phyloP scores from a whole-genome alignment of 2,888 invertebrate species.

The Drepana falcataria region DNA sequence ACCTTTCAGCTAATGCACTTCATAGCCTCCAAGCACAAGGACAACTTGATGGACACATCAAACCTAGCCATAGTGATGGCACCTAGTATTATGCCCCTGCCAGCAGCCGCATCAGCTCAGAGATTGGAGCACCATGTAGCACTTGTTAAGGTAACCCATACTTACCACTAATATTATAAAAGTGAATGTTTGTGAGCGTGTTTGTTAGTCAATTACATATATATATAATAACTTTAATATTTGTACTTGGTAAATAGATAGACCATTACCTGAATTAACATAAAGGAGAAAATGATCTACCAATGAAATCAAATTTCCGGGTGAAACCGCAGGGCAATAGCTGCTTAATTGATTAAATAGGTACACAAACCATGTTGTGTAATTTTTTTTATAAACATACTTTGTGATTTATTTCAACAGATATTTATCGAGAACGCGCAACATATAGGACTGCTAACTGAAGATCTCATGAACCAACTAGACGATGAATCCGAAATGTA shows the following conservation, averaged over 20 bases:
- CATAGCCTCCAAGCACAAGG: conserved; percentile 82
- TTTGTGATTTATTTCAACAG: conserved; percentile 49
- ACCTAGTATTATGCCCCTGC: conserved; percentile 91
- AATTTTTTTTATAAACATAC: too few relatives aligned
- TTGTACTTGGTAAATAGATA: too few relatives aligned
- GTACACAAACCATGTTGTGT: too few relatives aligned
- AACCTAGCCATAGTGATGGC: conserved; percentile 92
- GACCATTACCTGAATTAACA: too few relatives aligned
- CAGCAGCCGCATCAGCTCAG: conserved; percentile 81
- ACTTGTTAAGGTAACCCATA: conserved; percentile 80
- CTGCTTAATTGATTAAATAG: too few relatives aligned
- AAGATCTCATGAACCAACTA: conserved; percentile 71
- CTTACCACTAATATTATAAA: too few relatives aligned
- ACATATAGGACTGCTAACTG: conserved; percentile 85
- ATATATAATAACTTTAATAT: too few relatives aligned
- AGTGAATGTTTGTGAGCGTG: too few relatives aligned
- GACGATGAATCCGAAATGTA: conserved; percentile 70
- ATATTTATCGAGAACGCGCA: conserved; percentile 88
- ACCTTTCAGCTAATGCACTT: conserved; percentile 81
- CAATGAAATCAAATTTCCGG: too few relatives aligned
- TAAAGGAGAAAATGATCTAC: too few relatives aligned
- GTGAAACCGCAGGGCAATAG: too few relatives aligned
- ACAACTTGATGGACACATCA: conserved; percentile 90
- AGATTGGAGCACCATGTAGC: conserved; percentile 84
- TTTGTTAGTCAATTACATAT: too few relatives aligned